These are phyloP conservation scores for Lordiphosa collinella DNA, from an alignment of 1,140 invertebrate species.

Conservation along the genomic window DNA sequence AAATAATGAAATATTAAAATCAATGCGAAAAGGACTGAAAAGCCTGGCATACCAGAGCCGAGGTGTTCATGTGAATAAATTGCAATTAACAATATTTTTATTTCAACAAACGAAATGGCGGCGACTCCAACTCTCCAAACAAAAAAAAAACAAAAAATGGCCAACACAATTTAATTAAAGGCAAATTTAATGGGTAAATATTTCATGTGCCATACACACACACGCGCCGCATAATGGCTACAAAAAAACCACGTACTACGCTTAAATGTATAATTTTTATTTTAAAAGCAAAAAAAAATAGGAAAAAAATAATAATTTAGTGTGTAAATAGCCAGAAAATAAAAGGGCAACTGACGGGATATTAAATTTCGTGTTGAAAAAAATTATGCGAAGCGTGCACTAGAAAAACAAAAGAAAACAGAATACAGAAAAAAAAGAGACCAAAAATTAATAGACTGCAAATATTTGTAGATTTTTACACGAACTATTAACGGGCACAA, in stretches of 20 bases:
- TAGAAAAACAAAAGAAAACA: slow-evolving; percentile 53
- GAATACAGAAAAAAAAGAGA: slow-evolving; percentile 26
- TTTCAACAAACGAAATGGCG: slow-evolving; percentile 69
- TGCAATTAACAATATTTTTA: slow-evolving; percentile 79
- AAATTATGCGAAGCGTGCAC: slow-evolving; percentile 64
- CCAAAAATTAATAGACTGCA: slow-evolving; percentile 77
- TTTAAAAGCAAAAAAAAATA: slow-evolving; percentile 22
- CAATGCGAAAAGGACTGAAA: slow-evolving; percentile 45
- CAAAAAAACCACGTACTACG: slow-evolving; percentile 20
- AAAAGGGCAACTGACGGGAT: slow-evolving; percentile 17
- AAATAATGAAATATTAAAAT: slow-evolving; percentile 78
- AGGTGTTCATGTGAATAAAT: slow-evolving; percentile 79
- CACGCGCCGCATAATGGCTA: slow-evolving; percentile 3
- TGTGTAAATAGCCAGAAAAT: slow-evolving; percentile 44
- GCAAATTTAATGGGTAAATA: slow-evolving; percentile 77
- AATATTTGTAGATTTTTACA: slow-evolving; percentile 79
- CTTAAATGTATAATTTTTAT: slow-evolving; percentile 61
- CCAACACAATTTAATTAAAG: slow-evolving; percentile 69
- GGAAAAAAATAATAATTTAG: slow-evolving; percentile 35
- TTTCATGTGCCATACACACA: slow-evolving; percentile 43
- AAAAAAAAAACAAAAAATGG: slow-evolving; percentile 33
- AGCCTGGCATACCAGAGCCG: slow-evolving; percentile 6
- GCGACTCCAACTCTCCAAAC: slow-evolving; percentile 1
- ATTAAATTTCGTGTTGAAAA: slow-evolving; percentile 69
- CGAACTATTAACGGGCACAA: slow-evolving; percentile 72